Base-by-base conservation (phyloP, 2,797 vertebrate species). In the Thunnus albacares region DNA sequence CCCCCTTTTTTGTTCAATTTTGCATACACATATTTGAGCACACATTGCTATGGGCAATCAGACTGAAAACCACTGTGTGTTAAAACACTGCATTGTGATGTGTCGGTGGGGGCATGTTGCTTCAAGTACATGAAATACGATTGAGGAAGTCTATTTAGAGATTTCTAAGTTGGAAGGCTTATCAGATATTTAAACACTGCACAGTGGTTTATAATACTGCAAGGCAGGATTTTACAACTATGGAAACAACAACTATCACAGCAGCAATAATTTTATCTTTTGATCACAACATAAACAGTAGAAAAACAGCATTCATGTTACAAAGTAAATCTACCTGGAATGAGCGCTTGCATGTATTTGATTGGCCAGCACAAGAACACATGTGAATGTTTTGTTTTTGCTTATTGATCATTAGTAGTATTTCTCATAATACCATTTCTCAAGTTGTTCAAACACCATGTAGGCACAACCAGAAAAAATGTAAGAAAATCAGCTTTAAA, bases 401-500 rank as follows among this genome's bases (percentile, higher is more conserved):
- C n/a, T 38, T 1, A 45, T 22, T 57, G 45, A 41, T 30, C 18
- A 8, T 56, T 38, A 13, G n/a, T n/a, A 15, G 13, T 63, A 43
- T 77, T 52, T 13, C 49, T 56, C 15, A 18, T 22, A 10, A 72
- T 30, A 33, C 0, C 3, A 52, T 57, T 57, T 18, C 17, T 58
- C 1, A 47, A 18, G 51, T 3, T 35, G 3, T 58, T 33, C 2
- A 64, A 38, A 75, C 24, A 17, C 4, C 2, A 47, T 22, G 7
- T 22, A 62, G 15, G 64, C n/a, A 53, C 1, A 20, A 26, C 26
- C 12, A 12, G 33, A 52, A 61, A 51, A 13, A 22, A 67, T 58
- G 18, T 52, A 41, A 35, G 6, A 68, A 49, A 67, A 33, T 33
- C 30, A 79, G 33, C 30, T 68, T 45, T 17, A 67, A 65, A 62